Conservation (phyloP, 2,113 vertebrate species). For the Alethe castanea region DNA sequence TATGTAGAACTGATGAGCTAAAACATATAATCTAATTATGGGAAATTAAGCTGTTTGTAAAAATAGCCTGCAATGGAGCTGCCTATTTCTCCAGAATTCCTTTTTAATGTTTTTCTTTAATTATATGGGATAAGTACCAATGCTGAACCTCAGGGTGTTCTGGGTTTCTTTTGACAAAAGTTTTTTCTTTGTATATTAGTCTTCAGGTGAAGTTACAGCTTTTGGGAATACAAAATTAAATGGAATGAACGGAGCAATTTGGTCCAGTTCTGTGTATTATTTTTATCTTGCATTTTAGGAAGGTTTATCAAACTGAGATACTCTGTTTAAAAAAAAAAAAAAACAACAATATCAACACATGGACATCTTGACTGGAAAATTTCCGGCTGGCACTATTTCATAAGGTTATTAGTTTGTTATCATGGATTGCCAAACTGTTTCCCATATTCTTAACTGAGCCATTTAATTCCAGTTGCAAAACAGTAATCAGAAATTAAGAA, state of each 20-base stretch:
- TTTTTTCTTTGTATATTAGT: not conserved
- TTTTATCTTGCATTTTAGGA: not conserved
- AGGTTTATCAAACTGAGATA: not conserved
- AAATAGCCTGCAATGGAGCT: not conserved
- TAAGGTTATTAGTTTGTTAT: not conserved
- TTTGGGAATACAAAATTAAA: not conserved
- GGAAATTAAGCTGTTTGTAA: not conserved
- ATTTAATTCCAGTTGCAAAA: not conserved
- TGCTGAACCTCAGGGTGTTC: not conserved
- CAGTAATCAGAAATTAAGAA: not conserved
- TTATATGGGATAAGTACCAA: not conserved
- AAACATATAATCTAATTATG: fast-evolving
- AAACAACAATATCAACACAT: not conserved
- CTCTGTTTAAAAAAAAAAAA: not conserved
- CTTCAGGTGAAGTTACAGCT: not conserved
- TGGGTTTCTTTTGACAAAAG: not conserved
- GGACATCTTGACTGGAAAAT: not conserved
- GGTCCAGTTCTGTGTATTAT: not conserved
- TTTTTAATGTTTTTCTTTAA: not conserved
- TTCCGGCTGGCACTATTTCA: not conserved
- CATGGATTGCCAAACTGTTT: not conserved
- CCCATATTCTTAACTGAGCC: not conserved
- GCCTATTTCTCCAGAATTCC: not conserved
- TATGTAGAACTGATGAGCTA: not conserved
- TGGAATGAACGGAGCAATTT: fast-evolving